Evolutionary conservation across 2,888 invertebrate genomes (phyloP).

Genomic region (Cotesia congregata): DNA sequence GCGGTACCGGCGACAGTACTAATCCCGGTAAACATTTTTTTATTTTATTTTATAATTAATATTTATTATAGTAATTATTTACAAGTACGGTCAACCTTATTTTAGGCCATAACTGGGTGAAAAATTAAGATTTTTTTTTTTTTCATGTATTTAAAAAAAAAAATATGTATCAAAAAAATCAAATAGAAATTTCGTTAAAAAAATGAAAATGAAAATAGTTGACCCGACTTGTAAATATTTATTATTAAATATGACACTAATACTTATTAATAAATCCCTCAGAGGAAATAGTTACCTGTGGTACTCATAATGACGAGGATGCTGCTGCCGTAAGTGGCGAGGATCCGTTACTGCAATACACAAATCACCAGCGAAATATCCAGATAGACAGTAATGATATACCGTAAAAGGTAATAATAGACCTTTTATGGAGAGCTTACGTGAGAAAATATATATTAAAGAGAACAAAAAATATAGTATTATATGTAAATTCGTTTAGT

Average conservation of each 20-base stretch:
- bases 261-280: conserved; percentile 28
- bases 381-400: conserved; percentile 49
- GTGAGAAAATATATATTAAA: conserved; percentile 23
- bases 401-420: conserved; percentile 34
- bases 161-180: too few relatives aligned
- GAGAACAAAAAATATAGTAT: conserved; percentile 46
- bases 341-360: conserved; percentile 64
- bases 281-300: conserved; percentile 61
- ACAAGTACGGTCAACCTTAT: too few relatives aligned
- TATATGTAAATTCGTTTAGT: conserved; percentile 45
- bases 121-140: too few relatives aligned
- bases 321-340: conserved; percentile 56
- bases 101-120: too few relatives aligned
- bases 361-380: conserved; percentile 66
- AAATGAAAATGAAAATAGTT: too few relatives aligned
- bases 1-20: conserved; percentile 85
- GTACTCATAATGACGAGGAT: conserved; percentile 62
- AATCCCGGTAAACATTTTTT: conserved; percentile 80
- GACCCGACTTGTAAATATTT: not conserved
- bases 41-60: not conserved
- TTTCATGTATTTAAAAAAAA: too few relatives aligned
- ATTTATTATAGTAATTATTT: not conserved
- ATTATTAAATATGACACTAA: conserved; percentile 12
- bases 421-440: not conserved
- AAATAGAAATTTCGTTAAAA: too few relatives aligned